Base-by-base conservation (phyloP, 2,888 invertebrate genomes). In the Panopea generosa region DNA sequence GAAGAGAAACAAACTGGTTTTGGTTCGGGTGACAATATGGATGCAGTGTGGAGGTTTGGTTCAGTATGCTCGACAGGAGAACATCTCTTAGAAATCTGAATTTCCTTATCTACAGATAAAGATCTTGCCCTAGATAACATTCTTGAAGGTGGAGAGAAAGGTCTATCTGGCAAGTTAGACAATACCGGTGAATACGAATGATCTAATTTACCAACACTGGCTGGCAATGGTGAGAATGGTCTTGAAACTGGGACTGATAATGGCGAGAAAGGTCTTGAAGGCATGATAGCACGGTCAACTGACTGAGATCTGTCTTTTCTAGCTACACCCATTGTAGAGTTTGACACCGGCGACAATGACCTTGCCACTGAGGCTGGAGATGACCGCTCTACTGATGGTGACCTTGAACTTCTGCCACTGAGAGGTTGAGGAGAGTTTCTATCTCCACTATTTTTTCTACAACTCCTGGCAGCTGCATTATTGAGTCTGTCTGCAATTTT, bases 401-500 rank as follows among this genome's bases (percentile, higher is more conserved):
- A 84, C 40, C 84, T 57, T 47, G 80, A 73, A 38, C 66, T 47
- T 11, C 69, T 27, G 18, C 20, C 4, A 18, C 16, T 16, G 4
- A 45, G 45, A 4, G 52, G 43, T 18, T n/a, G 38, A 38, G 66
- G 66, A 47, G 66, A 66, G 33, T 47, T 49, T 6, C 47, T 20
- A 3, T 49, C 66, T 33, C 11, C 33, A 68, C 55, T 65, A 2
- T 60, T 76, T 33, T 57, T 52, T 61, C 70, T 59, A 69, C 77
- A 27, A 74, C 76, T 74, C 74, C 79, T 74, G 38, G 71, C 63
- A 20, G 91, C 91, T 11, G 91, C 91, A 47, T 68, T 75, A 71
- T 91, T 91, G 24, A 91, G 74, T 55, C 90, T 71, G 27, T 89
- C 77, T 2, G 88, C 89, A 61, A 91, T 87, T 63, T 86, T 80